Conservation (phyloP, 2,113 vertebrate species). For the Climacteris rufus region DNA sequence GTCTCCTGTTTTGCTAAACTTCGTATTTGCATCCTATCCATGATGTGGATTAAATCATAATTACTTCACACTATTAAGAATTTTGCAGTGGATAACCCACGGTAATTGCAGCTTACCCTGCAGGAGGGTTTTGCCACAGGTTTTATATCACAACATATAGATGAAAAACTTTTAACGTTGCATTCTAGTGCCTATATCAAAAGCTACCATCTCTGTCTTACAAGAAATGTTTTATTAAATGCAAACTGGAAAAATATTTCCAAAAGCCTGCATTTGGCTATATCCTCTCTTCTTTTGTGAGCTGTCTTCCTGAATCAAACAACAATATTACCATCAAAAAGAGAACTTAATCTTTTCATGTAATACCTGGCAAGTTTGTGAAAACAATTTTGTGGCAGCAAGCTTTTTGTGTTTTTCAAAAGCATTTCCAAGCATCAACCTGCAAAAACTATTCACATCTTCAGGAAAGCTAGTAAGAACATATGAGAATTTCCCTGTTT, state of each 20-base stretch:
- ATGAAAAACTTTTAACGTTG: neutral
- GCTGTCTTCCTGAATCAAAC: neutral
- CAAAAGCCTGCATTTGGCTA: neutral
- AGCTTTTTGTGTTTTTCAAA: neutral
- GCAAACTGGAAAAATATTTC: neutral
- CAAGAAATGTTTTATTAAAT: neutral
- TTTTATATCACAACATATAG: neutral
- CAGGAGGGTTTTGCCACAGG: neutral
- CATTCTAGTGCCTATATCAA: neutral
- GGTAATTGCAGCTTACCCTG: neutral
- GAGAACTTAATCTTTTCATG: neutral
- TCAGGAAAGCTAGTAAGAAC: neutral
- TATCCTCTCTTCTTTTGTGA: neutral
- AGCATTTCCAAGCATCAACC: neutral
- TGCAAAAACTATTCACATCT: neutral
- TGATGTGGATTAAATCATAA: neutral
- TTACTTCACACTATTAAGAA: neutral
- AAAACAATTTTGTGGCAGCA: neutral
- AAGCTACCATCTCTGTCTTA: neutral
- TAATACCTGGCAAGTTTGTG: neutral
- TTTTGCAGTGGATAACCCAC: neutral
- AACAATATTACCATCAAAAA: neutral
- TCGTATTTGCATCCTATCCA: neutral
- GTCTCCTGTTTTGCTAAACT: neutral
- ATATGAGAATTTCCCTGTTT: neutral